Percentiles rank a stretch among this genome's conserved stretches.
phyloP scores from a whole-genome alignment of 53 echinoderm and acorn worm species.

The Paelopatides confundens region DNA sequence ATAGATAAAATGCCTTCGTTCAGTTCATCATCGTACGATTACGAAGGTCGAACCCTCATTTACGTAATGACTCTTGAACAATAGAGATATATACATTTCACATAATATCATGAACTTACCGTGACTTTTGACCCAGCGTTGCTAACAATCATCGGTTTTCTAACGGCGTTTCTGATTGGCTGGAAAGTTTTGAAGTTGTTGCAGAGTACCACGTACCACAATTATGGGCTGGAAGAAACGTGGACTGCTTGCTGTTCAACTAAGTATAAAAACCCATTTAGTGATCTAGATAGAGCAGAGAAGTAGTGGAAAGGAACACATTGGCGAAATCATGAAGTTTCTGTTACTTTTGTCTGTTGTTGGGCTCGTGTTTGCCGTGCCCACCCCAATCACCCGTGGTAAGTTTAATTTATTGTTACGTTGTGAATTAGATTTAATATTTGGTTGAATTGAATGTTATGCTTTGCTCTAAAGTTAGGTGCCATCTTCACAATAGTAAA shows the following conservation, averaged over 20 bases:
- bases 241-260: neutral
- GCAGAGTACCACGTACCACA: too few relatives aligned
- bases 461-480: too few relatives aligned
- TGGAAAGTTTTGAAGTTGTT: slow-evolving; percentile 18
- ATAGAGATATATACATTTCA: too few relatives aligned
- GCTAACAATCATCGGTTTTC: neutral
- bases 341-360: slow-evolving; percentile 27
- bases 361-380: slow-evolving; percentile 26
- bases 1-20: too few relatives aligned
- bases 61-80: neutral
- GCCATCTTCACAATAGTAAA: too few relatives aligned
- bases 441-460: too few relatives aligned
- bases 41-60: neutral
- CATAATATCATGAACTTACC: neutral
- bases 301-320: neutral
- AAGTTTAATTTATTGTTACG: too few relatives aligned
- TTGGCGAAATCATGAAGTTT: slow-evolving; percentile 33
- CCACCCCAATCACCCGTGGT: neutral
- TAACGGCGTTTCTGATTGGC: slow-evolving; percentile 31
- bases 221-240: neutral
- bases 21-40: slow-evolving; percentile 8
- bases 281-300: neutral
- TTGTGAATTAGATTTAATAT: too few relatives aligned
- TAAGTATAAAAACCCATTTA: slow-evolving; percentile 3
- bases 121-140: neutral